Percentiles rank a stretch among this genome's conserved stretches.
phyloP scores from a whole-genome alignment of 2,888 invertebrate species.

The Octonoba sinensis region DNA sequence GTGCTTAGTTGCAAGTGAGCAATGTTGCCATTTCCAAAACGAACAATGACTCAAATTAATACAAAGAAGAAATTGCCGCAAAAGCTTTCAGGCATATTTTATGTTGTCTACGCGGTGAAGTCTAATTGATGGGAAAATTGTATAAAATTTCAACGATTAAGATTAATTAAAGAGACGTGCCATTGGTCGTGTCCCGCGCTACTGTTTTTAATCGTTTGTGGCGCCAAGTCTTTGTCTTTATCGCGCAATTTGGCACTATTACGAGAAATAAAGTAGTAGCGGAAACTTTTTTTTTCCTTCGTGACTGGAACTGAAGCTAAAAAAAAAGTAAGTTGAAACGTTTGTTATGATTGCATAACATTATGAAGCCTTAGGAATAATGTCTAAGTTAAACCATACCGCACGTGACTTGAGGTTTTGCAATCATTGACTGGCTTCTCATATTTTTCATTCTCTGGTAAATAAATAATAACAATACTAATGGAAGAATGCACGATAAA shows the following conservation, averaged over 20 bases:
- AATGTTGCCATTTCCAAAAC: not conserved
- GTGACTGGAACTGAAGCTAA: too few relatives aligned
- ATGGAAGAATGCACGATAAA: too few relatives aligned
- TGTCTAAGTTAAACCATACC: too few relatives aligned
- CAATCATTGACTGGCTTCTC: too few relatives aligned
- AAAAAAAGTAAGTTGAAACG: too few relatives aligned
- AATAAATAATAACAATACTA: too few relatives aligned
- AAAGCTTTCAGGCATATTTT: constrained; percentile 54
- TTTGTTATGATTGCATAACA: too few relatives aligned
- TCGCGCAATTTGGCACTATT: constrained; percentile 27
- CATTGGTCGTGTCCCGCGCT: constrained; percentile 23
- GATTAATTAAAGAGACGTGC: constrained; percentile 55
- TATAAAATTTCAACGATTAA: constrained; percentile 63
- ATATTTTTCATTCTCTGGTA: too few relatives aligned
- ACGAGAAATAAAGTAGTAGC: not conserved
- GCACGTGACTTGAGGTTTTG: too few relatives aligned
- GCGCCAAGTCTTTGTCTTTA: not conserved
- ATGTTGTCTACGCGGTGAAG: constrained; percentile 52
- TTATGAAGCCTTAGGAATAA: too few relatives aligned
- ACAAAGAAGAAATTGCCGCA: constrained; percentile 51
- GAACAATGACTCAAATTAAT: constrained; percentile 62
- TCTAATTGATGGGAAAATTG: constrained; percentile 62
- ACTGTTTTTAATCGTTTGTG: not conserved
- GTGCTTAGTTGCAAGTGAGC: constrained; percentile 7
- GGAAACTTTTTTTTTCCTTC: not conserved